phyloP scores from a whole-genome alignment of 2,113 vertebrate genomes.

The Excalfactoria chinensis region DNA sequence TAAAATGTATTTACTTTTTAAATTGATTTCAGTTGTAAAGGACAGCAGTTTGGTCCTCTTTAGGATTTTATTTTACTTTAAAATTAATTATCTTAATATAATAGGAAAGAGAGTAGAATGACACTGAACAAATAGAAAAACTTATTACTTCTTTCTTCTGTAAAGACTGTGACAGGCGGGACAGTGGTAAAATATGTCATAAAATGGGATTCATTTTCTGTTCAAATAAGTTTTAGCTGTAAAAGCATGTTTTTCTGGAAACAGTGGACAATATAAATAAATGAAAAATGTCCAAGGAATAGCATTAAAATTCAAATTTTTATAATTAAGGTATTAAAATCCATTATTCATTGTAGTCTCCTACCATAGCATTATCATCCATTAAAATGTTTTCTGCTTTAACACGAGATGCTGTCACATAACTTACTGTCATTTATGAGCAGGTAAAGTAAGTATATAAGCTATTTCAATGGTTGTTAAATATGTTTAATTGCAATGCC shows the following conservation, averaged over 20 bases:
- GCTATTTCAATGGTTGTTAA: constrained; percentile 40
- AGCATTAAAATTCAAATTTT: background rate
- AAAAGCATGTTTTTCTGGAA: background rate
- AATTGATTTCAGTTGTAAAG: background rate
- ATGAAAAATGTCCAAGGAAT: background rate
- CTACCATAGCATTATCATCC: background rate
- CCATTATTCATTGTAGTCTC: background rate
- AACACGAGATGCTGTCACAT: background rate
- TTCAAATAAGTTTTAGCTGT: background rate
- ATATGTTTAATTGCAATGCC: constrained; percentile 59
- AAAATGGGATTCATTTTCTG: background rate
- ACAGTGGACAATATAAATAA: background rate
- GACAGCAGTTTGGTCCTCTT: background rate
- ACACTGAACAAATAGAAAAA: background rate
- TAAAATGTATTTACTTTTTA: background rate
- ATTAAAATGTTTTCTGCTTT: constrained; percentile 21
- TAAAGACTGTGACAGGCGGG: background rate
- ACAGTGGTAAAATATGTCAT: background rate
- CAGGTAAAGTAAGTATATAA: constrained; percentile 29
- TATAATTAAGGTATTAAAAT: background rate
- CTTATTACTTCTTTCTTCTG: background rate
- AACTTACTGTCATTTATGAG: constrained; percentile 14
- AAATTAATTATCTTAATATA: background rate
- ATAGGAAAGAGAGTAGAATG: background rate
- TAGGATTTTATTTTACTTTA: background rate